phyloP scores from a whole-genome alignment of 2,888 invertebrate species.

The Napeogenes inachia region DNA sequence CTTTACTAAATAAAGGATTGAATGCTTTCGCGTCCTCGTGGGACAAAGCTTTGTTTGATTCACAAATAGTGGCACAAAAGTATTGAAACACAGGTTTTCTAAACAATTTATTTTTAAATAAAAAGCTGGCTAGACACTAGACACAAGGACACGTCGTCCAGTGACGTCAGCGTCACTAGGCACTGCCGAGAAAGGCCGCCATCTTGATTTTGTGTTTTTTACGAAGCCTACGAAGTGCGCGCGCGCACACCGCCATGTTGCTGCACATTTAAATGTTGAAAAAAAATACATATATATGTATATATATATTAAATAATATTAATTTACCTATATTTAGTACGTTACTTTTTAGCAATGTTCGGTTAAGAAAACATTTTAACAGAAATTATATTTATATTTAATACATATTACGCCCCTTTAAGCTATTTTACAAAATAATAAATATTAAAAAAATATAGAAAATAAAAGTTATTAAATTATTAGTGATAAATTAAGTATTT shows the following conservation, averaged over 20 bases:
- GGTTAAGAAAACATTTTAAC: too few species aligned
- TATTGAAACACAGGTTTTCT: slow-evolving; percentile 25
- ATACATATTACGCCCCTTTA: too few species aligned
- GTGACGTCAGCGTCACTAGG: slow-evolving; percentile 74
- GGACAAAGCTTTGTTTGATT: background rate
- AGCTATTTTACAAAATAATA: too few species aligned
- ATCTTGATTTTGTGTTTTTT: slow-evolving; percentile 72
- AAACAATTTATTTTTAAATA: slow-evolving; percentile 40
- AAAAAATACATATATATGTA: background rate
- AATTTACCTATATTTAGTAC: too few species aligned
- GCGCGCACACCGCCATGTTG: slow-evolving; percentile 56
- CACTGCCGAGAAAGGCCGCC: slow-evolving; percentile 74
- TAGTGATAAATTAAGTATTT: too few species aligned
- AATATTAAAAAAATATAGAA: too few species aligned
- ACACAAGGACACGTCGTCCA: slow-evolving; percentile 69
- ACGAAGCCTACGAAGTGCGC: slow-evolving; percentile 71
- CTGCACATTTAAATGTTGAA: slow-evolving; percentile 40
- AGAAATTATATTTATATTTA: too few species aligned
- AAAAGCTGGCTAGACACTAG: slow-evolving; percentile 52
- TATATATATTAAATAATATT: too few species aligned
- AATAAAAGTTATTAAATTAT: too few species aligned
- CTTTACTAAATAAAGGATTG: slow-evolving; percentile 20
- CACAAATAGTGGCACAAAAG: slow-evolving; percentile 19
- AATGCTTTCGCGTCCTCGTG: background rate
- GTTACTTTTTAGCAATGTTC: too few species aligned